Evolutionary conservation across 2,797 vertebrate species (phyloP), one percentile per base, ranked within the genome.

Genomic region (Melanotaenia pygmaea): DNA sequence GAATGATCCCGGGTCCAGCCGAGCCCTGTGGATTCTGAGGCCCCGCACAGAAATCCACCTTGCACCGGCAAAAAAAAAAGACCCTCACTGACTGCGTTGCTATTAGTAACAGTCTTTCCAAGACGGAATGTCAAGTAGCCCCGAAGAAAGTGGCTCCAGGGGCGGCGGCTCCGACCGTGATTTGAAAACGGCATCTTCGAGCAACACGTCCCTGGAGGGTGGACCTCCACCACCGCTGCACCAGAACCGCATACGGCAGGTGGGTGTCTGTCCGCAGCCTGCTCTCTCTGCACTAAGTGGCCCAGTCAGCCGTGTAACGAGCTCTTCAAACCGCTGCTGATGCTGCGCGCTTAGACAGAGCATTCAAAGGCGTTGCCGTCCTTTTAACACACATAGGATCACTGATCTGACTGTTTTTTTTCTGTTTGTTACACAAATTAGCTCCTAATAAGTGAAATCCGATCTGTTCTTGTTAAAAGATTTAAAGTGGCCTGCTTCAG

Each of bases 161-260:
- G 90, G 87, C 89, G 91, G 86, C 84, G 88, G 88, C 91, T 92
- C 93, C 86, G 91, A 93, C 74, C 64, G 85, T 58, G 80, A 93
- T 90, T 58, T 89, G 90, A 95, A 95, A 80, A 96, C 96, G 94
- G 95, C 96, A 81, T 95, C 96, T 68, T 96, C 97, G 68, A 92
- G 91, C 92, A 94, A 94, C 91, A 93, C 95, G 32, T 94, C 91
- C 24, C 93, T 91, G 11, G 95, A 95, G 69, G 95, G 93, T 89
- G 95, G 92, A 78, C 82, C 66, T 70, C 95, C 92, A 62, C 89
- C 92, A 43, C 94, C 92, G 82, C 82, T 84, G 86, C 94, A 95
- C 84, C 95, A 95, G 84, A 91, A 85, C 88, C 96, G 96, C 85
- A 95, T 97, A 85, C 96, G 96, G 87, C 96, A 97, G 97, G 97